Evolutionary conservation across 2,797 vertebrate species (phyloP), one percentile per base, ranked within the genome.

Genomic region (Scolopax bukidnonensis): DNA sequence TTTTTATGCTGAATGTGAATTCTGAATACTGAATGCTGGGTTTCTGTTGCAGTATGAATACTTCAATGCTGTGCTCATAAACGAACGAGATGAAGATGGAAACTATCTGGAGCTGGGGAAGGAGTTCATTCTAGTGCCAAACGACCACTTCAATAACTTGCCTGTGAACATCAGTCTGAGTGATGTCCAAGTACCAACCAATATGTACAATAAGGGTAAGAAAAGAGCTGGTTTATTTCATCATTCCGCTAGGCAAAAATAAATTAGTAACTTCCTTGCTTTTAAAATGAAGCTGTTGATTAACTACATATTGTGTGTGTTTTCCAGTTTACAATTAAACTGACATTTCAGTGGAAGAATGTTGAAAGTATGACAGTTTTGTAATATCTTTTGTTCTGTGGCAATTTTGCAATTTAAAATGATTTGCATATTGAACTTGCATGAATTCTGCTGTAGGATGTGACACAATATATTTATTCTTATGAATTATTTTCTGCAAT

Each of bases 171-270:
- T 99, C 92, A 99, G 99, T 68, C 98, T 99, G 97, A 99, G 99
- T 57, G 99, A 99, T 14, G 99, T 99, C 79, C 99, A 99, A 97
- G 99, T 99, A 56, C 99, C 99, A 91, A 99, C 99, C 41, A 99
- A 99, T 97, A 99, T 99, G 99, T 99, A 99, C 97, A 99, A 99
- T 96, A 99, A 99, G 98, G 99, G 99, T 99, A 98, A 86, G 98
- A 79, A 60, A 68, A 79, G 21, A 59, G 12, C 24, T 88, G 20
- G 12, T 92, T 54, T 40, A 21, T 84, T 87, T 64, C 11, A 6
- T 38, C 20, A 8, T 88, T 88, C 71, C 9, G 3, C 12, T 61
- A 59, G 8, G 32, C 6, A 5, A 84, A 63, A 11, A 18, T 53
- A 43, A 64, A 43, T 32, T 41, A 45, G 25, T 11, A 74, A 68